These are phyloP conservation scores for Trichoplusia ni DNA, from an alignment of 1,140 invertebrate genomes.

Conservation along the genomic window DNA sequence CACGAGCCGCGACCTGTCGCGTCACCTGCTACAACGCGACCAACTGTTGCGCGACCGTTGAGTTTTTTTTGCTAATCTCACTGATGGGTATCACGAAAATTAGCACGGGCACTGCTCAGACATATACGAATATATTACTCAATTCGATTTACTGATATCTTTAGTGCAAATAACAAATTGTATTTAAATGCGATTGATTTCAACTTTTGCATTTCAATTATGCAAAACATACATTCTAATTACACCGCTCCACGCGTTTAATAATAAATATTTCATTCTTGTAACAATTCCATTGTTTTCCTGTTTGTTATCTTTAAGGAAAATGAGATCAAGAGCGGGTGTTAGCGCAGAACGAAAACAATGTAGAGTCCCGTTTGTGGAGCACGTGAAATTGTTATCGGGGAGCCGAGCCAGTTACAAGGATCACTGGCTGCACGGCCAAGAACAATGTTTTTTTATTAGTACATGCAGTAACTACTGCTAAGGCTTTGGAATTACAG, in stretches of 20 bases:
- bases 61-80: slow-evolving; percentile 76
- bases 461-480: slow-evolving; percentile 37
- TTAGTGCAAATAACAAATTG: neutral
- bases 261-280: slow-evolving; percentile 36
- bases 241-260: slow-evolving; percentile 12
- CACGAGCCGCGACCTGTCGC: slow-evolving; percentile 66
- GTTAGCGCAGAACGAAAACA: neutral
- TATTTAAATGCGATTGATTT: too few species aligned
- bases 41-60: slow-evolving; percentile 80
- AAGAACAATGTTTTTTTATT: slow-evolving; percentile 39
- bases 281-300: slow-evolving; percentile 37
- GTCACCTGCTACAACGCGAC: slow-evolving; percentile 74
- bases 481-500: slow-evolving; percentile 36
- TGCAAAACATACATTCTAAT: slow-evolving; percentile 4
- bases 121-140: slow-evolving; percentile 5
- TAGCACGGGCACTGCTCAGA: slow-evolving; percentile 49
- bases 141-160: neutral
- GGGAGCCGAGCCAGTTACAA: neutral
- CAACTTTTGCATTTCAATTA: neutral
- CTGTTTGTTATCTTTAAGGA: slow-evolving; percentile 64
- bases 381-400: neutral
- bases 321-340: slow-evolving; percentile 36
- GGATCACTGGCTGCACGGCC: slow-evolving; percentile 9
- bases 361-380: neutral
- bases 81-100: slow-evolving; percentile 64